Evolutionary conservation across 2,113 vertebrate species (phyloP).

Genomic region (Zapornia atra): DNA sequence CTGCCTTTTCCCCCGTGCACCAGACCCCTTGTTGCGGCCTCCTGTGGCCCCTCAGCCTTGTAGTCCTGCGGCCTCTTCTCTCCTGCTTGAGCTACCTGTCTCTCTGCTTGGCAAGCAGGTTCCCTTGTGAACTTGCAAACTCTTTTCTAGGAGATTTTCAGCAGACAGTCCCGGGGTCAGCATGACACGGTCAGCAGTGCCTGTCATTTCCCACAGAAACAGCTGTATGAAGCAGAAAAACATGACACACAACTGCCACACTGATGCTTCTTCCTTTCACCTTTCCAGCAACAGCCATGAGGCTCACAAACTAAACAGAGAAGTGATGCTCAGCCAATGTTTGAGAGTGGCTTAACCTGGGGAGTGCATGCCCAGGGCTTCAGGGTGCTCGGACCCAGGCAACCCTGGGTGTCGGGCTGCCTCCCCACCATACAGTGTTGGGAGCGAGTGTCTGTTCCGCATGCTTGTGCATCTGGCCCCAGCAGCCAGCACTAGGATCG

Average conservation of each 20-base stretch:
- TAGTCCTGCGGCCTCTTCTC: not conserved
- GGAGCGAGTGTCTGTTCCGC: fast-evolving
- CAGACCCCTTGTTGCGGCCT: fast-evolving
- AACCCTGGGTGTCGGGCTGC: not conserved
- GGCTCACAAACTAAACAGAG: not conserved
- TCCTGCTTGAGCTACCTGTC: not conserved
- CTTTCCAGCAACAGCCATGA: not conserved
- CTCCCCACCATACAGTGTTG: fast-evolving
- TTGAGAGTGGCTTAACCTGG: not conserved
- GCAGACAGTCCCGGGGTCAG: not conserved
- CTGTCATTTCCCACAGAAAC: not conserved
- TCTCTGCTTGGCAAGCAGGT: not conserved
- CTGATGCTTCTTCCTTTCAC: not conserved
- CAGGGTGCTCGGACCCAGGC: not conserved
- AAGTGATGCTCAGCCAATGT: not conserved
- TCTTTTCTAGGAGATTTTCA: not conserved
- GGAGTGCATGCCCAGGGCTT: not conserved
- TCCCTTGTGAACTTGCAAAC: not conserved
- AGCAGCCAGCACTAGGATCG: fast-evolving
- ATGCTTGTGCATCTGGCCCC: not conserved
- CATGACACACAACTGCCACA: fast-evolving
- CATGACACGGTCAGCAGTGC: not conserved
- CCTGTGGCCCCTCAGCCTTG: not conserved
- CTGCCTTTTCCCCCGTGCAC: not conserved
- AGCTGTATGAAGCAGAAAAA: not conserved